phyloP scores from a whole-genome alignment of 2,113 vertebrate genomes.

The Mellivora capensis region DNA sequence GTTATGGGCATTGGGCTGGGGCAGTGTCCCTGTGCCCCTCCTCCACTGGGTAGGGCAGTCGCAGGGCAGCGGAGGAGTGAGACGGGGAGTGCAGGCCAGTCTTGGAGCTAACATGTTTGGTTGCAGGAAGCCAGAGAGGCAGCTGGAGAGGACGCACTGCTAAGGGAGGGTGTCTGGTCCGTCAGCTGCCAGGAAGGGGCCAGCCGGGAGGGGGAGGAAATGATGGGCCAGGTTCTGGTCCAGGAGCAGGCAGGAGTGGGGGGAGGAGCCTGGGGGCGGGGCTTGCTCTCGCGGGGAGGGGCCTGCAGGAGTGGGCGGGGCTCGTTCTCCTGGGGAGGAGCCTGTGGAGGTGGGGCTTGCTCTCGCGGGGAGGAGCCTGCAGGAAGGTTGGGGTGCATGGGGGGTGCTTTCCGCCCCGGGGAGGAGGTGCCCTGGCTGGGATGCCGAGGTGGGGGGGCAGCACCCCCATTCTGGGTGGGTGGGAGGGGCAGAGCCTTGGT shows the following conservation, averaged over 20 bases:
- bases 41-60: neutral
- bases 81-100: neutral
- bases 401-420: too few relatives aligned
- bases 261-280: neutral
- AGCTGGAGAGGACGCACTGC: neutral
- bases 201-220: neutral
- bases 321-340: neutral
- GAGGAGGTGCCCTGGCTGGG: neutral
- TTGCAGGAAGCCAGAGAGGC: neutral
- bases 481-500: neutral
- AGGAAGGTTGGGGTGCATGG: accelerated
- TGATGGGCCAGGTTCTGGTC: neutral
- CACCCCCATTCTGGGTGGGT: neutral
- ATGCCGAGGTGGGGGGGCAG: neutral
- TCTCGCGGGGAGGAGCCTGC: neutral
- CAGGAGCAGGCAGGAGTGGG: neutral
- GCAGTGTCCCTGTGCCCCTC: neutral
- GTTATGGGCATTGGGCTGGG: neutral
- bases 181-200: neutral
- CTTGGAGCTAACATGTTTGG: neutral
- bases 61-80: neutral
- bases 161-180: neutral
- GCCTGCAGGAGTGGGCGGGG: neutral
- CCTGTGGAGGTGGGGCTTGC: too few relatives aligned
- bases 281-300: neutral